Evolutionary conservation across 2,797 vertebrate genomes (phyloP).

Genomic region (Sus cebifrons): DNA sequence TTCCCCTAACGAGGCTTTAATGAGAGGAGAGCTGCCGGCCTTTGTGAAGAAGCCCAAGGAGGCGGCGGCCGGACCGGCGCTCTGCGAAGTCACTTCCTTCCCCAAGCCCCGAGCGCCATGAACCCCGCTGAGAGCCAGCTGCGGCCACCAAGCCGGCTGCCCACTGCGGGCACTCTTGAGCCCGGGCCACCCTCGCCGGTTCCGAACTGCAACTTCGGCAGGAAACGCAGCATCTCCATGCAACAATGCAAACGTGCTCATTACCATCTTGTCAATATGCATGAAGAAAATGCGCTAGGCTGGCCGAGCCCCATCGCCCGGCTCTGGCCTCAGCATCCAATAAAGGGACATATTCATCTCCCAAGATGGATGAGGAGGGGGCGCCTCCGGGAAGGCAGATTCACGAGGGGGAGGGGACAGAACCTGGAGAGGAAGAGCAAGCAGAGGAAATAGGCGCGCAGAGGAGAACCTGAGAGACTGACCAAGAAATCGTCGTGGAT

Average conservation of each 20-base stretch:
- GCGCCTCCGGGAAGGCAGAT: not conserved
- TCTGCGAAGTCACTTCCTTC: slow-evolving; percentile 88
- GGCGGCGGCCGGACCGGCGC: slow-evolving; percentile 88
- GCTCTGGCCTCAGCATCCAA: slow-evolving; percentile 98
- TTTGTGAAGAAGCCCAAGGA: slow-evolving; percentile 84
- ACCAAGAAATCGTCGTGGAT: not conserved
- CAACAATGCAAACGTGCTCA: slow-evolving; percentile 99
- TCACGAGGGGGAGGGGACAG: not conserved
- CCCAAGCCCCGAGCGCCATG: slow-evolving; percentile 47
- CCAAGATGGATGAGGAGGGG: slow-evolving; percentile 88
- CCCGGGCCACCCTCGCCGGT: slow-evolving; percentile 88
- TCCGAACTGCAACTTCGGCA: slow-evolving; percentile 91
- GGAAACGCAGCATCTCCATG: slow-evolving; percentile 97
- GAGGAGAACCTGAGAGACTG: not conserved
- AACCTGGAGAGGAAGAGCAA: not conserved
- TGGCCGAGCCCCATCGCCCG: slow-evolving; percentile 95
- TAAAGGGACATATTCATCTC: slow-evolving; percentile 98
- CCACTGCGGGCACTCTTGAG: not conserved
- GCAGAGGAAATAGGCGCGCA: not conserved
- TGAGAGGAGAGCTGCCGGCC: slow-evolving; percentile 77
- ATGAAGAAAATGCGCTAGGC: slow-evolving; percentile 97
- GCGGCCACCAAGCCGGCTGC: slow-evolving; percentile 71
- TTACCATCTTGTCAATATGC: slow-evolving; percentile 99
- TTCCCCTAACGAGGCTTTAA: slow-evolving; percentile 41
- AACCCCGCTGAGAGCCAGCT: slow-evolving; percentile 77